A percentile compares a stretch with the other conserved stretches of the same genome.
Conservation (phyloP, 1,140 invertebrate species). For the Orussus abietinus region DNA sequence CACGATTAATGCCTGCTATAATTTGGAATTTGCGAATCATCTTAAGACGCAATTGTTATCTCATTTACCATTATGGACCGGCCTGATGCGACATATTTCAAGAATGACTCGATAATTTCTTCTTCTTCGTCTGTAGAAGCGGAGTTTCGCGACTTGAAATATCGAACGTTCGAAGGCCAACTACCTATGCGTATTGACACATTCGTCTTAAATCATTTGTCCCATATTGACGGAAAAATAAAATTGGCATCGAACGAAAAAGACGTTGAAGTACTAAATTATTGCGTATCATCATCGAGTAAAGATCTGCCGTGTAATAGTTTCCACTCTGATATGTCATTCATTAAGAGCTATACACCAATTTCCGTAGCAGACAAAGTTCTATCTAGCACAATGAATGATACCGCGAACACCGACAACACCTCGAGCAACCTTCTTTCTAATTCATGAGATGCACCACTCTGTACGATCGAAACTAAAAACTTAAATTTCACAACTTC, state of each 20-base stretch:
- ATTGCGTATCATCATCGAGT: too few relatives aligned
- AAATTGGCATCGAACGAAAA: slow-evolving; percentile 11
- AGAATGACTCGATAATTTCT: slow-evolving; percentile 3
- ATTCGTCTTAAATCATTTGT: slow-evolving; percentile 14
- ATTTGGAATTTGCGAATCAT: slow-evolving; percentile 8
- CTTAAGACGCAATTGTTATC: slow-evolving; percentile 12
- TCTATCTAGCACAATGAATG: not conserved
- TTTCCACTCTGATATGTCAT: not conserved
- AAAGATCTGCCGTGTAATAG: not conserved
- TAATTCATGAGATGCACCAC: not conserved
- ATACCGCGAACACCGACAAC: not conserved
- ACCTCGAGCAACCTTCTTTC: not conserved
- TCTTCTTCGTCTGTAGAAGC: slow-evolving; percentile 17
- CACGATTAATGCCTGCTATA: slow-evolving; percentile 11
- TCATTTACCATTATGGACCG: slow-evolving; percentile 13
- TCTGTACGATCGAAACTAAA: not conserved
- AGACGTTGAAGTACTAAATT: too few relatives aligned
- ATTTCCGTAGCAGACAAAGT: not conserved
- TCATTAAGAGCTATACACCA: not conserved
- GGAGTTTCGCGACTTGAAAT: slow-evolving; percentile 12
- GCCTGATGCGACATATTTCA: slow-evolving; percentile 14
- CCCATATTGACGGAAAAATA: slow-evolving; percentile 14
- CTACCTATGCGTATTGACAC: slow-evolving; percentile 13
- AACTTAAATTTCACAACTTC: not conserved
- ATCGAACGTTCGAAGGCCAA: slow-evolving; percentile 6